These are phyloP conservation scores for Ophonus ardosiacus DNA, from an alignment of 2,888 invertebrate genomes.

Conservation along the genomic window DNA sequence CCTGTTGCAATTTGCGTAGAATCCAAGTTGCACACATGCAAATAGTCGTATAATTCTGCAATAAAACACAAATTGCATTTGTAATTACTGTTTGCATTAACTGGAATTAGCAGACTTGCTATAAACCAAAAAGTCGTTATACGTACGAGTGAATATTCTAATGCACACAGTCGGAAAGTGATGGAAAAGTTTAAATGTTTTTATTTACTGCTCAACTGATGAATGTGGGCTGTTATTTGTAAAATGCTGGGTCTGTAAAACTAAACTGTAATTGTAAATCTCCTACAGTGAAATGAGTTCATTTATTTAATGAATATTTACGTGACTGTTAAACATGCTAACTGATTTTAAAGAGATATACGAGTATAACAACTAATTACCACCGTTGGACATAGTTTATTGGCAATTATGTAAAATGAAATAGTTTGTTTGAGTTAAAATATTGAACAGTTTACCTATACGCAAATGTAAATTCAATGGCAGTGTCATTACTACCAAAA, in stretches of 20 bases:
- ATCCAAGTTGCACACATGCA: constrained; percentile 40
- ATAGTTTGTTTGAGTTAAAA: neutral
- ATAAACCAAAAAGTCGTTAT: constrained; percentile 47
- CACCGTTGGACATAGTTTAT: neutral
- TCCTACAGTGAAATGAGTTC: neutral
- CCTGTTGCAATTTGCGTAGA: constrained; percentile 30
- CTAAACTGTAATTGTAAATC: constrained; percentile 10
- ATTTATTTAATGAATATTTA: constrained; percentile 29
- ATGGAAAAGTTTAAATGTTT: constrained; percentile 22
- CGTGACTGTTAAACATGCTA: neutral
- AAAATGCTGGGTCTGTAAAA: neutral
- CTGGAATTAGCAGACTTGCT: constrained; percentile 33
- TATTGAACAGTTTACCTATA: neutral
- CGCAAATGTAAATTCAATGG: no score
- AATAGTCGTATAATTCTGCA: constrained; percentile 30
- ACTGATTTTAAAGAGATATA: constrained; percentile 6
- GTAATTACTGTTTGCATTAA: constrained; percentile 46
- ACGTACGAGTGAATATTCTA: neutral
- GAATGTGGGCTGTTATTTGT: constrained; percentile 3
- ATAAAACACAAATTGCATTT: constrained; percentile 40
- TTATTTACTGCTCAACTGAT: constrained; percentile 12
- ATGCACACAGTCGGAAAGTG: neutral
- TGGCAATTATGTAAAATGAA: neutral
- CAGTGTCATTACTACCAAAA: no score
- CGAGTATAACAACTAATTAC: neutral